Evolutionary conservation across 2,113 vertebrate genomes (phyloP).

Genomic region (Urocolius indicus): DNA sequence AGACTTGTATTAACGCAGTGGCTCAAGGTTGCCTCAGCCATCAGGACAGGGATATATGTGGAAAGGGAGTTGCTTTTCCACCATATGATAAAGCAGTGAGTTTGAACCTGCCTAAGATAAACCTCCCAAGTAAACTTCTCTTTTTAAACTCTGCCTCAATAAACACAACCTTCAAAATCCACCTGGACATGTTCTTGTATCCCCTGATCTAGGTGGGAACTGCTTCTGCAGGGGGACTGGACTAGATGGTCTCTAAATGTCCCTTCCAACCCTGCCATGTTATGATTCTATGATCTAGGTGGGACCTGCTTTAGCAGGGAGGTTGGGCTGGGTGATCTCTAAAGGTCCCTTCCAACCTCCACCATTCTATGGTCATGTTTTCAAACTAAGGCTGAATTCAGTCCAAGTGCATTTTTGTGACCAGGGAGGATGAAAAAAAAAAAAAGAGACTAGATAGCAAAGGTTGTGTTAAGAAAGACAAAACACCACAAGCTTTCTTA

Average conservation of each 20-base stretch:
- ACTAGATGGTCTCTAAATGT: too few relatives aligned
- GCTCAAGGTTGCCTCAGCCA: not conserved
- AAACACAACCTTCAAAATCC: not conserved
- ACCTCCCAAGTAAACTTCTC: not conserved
- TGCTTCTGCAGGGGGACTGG: too few relatives aligned
- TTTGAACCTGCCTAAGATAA: not conserved
- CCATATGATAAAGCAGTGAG: rapidly evolving
- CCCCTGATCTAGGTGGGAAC: too few relatives aligned
- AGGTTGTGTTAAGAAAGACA: not conserved
- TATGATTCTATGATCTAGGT: too few relatives aligned
- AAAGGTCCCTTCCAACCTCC: too few relatives aligned
- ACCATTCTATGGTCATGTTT: not conserved
- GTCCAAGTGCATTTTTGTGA: not conserved
- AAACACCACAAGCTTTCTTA: not conserved
- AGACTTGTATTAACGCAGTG: not conserved
- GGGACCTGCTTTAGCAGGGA: too few relatives aligned
- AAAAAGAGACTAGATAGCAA: not conserved
- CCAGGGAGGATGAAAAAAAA: not conserved
- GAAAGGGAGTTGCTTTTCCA: not conserved
- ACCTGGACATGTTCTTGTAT: too few relatives aligned
- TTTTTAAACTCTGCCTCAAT: not conserved
- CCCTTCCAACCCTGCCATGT: too few relatives aligned
- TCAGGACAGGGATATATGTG: not conserved
- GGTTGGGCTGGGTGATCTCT: too few relatives aligned
- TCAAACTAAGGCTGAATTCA: not conserved